A percentile compares a stretch with the other conserved stretches of the same genome.
Evolutionary conservation across 2,113 vertebrate genomes (phyloP).

Genomic region (Lagopus leucura): DNA sequence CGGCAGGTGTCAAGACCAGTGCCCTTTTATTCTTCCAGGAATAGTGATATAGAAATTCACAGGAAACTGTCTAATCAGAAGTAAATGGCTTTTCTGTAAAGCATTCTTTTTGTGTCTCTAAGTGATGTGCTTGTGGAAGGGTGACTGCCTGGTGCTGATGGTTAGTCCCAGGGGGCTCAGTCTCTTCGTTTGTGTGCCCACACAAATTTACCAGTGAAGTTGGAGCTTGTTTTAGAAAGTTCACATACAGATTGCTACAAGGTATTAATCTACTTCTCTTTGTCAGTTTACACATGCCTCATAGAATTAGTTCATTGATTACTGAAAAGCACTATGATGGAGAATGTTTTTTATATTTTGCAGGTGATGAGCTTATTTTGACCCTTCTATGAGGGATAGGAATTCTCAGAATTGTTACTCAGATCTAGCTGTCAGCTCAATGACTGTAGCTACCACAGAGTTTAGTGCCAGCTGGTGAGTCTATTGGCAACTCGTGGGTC

Average conservation of each 20-base stretch:
- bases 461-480: rapidly evolving
- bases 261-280: neutral
- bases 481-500: rapidly evolving
- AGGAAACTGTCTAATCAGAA: slow-evolving; percentile 24
- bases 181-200: neutral
- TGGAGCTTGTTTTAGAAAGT: neutral
- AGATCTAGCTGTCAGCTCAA: neutral
- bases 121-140: neutral
- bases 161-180: neutral
- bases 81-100: slow-evolving; percentile 7
- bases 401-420: neutral
- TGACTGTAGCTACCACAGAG: neutral
- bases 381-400: neutral
- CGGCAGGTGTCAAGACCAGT: neutral
- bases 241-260: neutral
- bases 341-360: neutral
- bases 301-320: neutral
- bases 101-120: slow-evolving; percentile 1
- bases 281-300: neutral
- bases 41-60: neutral
- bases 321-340: neutral
- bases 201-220: neutral
- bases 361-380: neutral
- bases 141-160: neutral
- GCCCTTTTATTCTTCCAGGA: slow-evolving; percentile 3